Percentiles rank a stretch among this genome's conserved stretches.
These are phyloP conservation scores for Protophormia terraenovae DNA, from an alignment of 2,888 invertebrate species.

Conservation along the genomic window DNA sequence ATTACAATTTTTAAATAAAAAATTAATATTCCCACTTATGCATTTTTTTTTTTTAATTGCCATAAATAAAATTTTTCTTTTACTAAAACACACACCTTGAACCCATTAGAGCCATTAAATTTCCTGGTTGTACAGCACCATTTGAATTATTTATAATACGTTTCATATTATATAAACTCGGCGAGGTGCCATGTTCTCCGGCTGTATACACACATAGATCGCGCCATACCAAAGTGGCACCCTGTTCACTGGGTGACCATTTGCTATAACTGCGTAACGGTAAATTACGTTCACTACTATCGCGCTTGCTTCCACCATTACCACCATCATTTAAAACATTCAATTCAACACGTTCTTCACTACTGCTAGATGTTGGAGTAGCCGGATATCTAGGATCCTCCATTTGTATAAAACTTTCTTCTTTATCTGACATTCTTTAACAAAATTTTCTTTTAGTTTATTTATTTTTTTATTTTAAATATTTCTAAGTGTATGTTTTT, in stretches of 20 bases:
- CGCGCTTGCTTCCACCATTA: slow-evolving; percentile 73
- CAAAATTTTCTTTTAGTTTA: not conserved
- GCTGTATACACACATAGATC: slow-evolving; percentile 89
- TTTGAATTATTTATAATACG: slow-evolving; percentile 91
- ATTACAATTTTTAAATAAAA: no score
- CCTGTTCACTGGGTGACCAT: slow-evolving; percentile 84
- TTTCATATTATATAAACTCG: slow-evolving; percentile 83
- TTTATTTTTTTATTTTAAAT: not conserved
- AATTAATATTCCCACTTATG: no score
- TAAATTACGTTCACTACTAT: slow-evolving; percentile 78
- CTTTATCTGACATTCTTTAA: slow-evolving; percentile 49
- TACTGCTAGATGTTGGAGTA: not conserved
- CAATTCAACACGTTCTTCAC: slow-evolving; percentile 69
- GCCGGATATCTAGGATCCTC: slow-evolving; percentile 54
- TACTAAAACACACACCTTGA: slow-evolving; percentile 85
- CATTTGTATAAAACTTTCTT: slow-evolving; percentile 61
- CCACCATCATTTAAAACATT: slow-evolving; percentile 47
- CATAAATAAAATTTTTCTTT: not conserved
- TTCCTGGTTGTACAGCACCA: slow-evolving; percentile 91
- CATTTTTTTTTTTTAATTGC: no score
- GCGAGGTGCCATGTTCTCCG: slow-evolving; percentile 73
- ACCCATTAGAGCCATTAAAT: slow-evolving; percentile 92
- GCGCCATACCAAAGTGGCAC: slow-evolving; percentile 89
- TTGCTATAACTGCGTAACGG: slow-evolving; percentile 82
- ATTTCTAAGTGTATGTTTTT: no score